Percentiles rank a stretch among this genome's conserved stretches.
phyloP scores from a whole-genome alignment of 2,888 invertebrate species.

The Gasteruption jaculator region DNA sequence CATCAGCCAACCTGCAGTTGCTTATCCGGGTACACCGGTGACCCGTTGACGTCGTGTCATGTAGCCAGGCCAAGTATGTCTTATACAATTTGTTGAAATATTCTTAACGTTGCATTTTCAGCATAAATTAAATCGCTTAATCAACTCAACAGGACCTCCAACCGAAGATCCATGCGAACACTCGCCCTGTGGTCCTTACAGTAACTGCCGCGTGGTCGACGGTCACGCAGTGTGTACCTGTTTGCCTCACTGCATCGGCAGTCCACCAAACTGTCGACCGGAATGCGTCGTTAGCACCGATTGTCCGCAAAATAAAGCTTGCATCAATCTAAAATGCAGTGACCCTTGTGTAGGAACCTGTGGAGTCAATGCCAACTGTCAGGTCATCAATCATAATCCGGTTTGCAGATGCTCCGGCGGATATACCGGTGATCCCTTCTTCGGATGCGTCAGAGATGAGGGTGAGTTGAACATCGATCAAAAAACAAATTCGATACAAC shows the following conservation, averaged over 20 bases:
- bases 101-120: background rate
- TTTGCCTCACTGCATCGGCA: conserved; percentile 71
- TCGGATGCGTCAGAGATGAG: conserved; percentile 63
- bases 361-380: conserved; percentile 75
- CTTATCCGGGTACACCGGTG: conserved; percentile 70
- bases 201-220: conserved; percentile 69
- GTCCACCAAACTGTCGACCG: conserved; percentile 73
- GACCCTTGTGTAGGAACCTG: conserved; percentile 83
- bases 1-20: conserved; percentile 79
- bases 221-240: conserved; percentile 79
- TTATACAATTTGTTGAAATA: background rate
- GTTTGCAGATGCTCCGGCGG: conserved; percentile 76
- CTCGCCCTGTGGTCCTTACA: conserved; percentile 77
- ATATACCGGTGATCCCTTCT: conserved; percentile 77
- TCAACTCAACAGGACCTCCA: conserved; percentile 23
- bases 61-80: conserved; percentile 52
- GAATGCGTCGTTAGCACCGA: conserved; percentile 82
- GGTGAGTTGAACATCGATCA: conserved; percentile 55
- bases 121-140: background rate
- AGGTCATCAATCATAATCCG: conserved; percentile 80
- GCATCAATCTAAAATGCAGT: conserved; percentile 73
- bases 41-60: conserved; percentile 73
- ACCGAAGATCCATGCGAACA: conserved; percentile 59
- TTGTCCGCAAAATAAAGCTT: conserved; percentile 75
- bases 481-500: conserved; percentile 17